Conservation (phyloP, 2,113 vertebrate genomes). For the Mobula hypostoma region DNA sequence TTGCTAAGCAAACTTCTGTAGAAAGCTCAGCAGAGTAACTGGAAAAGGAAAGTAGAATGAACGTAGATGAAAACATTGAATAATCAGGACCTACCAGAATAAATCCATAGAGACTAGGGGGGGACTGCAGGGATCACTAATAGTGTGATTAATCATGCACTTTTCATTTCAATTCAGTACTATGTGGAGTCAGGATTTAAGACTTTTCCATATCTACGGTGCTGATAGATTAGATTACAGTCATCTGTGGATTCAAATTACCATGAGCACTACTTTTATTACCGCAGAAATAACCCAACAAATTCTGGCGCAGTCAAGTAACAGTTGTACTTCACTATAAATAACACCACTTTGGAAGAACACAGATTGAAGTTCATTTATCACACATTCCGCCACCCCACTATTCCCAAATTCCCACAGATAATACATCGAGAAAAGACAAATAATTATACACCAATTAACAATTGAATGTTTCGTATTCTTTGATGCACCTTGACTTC, state of each 20-base stretch:
- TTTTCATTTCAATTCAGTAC: constrained; percentile 6
- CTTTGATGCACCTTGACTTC: neutral
- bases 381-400: neutral
- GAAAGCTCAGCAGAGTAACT: neutral
- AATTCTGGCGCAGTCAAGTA: constrained; percentile 33
- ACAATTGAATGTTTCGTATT: neutral
- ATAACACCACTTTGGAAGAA: neutral
- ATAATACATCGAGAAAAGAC: neutral
- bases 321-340: constrained; percentile 33
- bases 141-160: neutral
- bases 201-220: neutral
- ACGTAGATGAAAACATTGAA: too few relatives aligned
- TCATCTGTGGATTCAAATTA: constrained; percentile 32
- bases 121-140: neutral
- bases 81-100: too few relatives aligned
- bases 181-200: neutral
- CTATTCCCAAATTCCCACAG: neutral
- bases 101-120: too few relatives aligned
- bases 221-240: constrained; percentile 33
- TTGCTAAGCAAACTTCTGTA: neutral
- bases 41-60: neutral
- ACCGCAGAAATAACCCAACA: constrained; percentile 25
- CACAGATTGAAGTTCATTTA: neutral
- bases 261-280: constrained; percentile 25
- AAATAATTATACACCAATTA: neutral